A percentile compares a stretch with the other conserved stretches of the same genome.
These are phyloP conservation scores for Philaenus spumarius DNA, from an alignment of 1,140 invertebrate species.

Conservation along the genomic window DNA sequence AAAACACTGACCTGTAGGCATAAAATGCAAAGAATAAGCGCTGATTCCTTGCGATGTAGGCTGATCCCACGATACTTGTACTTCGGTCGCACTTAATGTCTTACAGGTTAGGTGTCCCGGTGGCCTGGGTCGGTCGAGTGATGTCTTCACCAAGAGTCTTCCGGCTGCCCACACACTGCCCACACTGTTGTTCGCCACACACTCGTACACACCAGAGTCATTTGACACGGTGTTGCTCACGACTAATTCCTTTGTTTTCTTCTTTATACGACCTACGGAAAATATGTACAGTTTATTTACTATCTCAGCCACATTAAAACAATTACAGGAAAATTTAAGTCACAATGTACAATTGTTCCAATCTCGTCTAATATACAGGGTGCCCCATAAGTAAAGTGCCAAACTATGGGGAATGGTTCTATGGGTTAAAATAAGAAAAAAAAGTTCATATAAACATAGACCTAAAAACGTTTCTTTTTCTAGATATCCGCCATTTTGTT, in stretches of 20 bases:
- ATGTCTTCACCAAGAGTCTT: constrained; percentile 47
- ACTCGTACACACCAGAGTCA: constrained; percentile 71
- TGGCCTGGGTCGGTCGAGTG: constrained; percentile 47
- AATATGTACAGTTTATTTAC: too few relatives aligned
- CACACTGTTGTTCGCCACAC: constrained; percentile 58
- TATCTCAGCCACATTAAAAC: too few relatives aligned
- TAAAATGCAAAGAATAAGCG: constrained; percentile 57
- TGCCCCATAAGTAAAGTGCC: too few relatives aligned
- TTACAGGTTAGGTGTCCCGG: constrained; percentile 49
- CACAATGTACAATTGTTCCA: too few relatives aligned
- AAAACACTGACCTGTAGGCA: constrained; percentile 48
- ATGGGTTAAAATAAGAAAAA: too few relatives aligned
- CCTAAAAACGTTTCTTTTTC: too few relatives aligned
- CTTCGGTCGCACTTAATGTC: constrained; percentile 46
- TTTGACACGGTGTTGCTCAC: constrained; percentile 56
- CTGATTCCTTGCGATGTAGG: constrained; percentile 36
- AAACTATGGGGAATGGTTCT: too few relatives aligned
- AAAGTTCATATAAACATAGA: too few relatives aligned
- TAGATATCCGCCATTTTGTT: too few relatives aligned
- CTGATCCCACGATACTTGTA: constrained; percentile 50
- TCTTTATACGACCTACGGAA: constrained; percentile 45
- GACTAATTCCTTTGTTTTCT: constrained; percentile 47
- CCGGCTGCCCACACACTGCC: constrained; percentile 55
- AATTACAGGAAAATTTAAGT: too few relatives aligned
- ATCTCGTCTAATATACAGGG: too few relatives aligned